phyloP scores from a whole-genome alignment of 2,113 vertebrate species.

The Hippopotamus amphibius region DNA sequence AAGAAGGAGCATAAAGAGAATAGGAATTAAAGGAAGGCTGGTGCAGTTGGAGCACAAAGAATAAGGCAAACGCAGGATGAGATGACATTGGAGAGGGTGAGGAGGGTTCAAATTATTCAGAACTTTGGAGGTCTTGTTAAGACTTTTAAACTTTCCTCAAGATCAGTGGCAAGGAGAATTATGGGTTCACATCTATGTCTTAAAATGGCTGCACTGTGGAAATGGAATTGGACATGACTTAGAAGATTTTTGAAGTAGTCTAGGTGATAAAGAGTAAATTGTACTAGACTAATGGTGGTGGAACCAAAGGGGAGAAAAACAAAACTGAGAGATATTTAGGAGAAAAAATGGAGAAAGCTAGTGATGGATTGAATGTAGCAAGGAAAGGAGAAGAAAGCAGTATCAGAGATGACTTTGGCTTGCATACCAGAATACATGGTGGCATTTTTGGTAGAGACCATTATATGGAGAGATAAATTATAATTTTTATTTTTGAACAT shows the following conservation, averaged over 20 bases:
- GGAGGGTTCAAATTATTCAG: background rate
- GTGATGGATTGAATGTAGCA: background rate
- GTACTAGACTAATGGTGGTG: background rate
- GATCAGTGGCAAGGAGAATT: background rate
- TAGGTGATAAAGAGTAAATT: background rate
- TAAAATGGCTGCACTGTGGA: background rate
- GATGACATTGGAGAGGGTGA: background rate
- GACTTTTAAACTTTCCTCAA: constrained; percentile 31
- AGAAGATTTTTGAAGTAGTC: background rate
- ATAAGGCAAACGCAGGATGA: background rate
- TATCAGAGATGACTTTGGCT: background rate
- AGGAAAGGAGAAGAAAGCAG: background rate
- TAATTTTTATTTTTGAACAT: constrained; percentile 7
- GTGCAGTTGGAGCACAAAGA: background rate
- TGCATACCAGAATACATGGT: background rate
- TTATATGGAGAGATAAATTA: background rate
- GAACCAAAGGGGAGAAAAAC: background rate
- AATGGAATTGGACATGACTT: background rate
- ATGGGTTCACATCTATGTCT: background rate
- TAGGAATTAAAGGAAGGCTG: background rate
- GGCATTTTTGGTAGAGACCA: background rate
- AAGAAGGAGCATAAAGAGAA: background rate
- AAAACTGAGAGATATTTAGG: background rate
- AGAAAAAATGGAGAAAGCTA: background rate
- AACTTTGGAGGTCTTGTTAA: background rate